phyloP scores from a whole-genome alignment of 1,140 invertebrate species.

The Macrobrachium rosenbergii region DNA sequence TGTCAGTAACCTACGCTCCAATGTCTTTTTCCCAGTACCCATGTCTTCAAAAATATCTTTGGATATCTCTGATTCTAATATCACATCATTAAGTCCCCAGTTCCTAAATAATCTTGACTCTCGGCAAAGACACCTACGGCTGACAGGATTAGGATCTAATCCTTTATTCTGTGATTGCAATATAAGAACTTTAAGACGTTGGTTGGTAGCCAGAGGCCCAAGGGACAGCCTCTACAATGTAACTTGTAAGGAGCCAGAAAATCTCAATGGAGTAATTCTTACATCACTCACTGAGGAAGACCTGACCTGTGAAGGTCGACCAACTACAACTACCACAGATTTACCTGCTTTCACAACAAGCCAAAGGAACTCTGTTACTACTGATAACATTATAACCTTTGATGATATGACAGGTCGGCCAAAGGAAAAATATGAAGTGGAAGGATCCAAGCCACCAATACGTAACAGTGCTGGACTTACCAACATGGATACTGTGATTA shows the following conservation, averaged over 20 bases:
- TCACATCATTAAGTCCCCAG: slow-evolving; percentile 82
- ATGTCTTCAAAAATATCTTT: slow-evolving; percentile 84
- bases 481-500: slow-evolving; percentile 92
- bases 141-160: slow-evolving; percentile 82
- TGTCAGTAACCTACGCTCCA: slow-evolving; percentile 80
- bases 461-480: slow-evolving; percentile 70
- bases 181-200: slow-evolving; percentile 81
- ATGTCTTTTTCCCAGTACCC: slow-evolving; percentile 89
- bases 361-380: slow-evolving; percentile 35
- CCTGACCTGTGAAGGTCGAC: slow-evolving; percentile 78
- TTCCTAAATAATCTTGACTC: slow-evolving; percentile 85
- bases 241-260: slow-evolving; percentile 78
- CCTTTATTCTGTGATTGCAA: slow-evolving; percentile 89
- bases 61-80: slow-evolving; percentile 83
- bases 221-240: slow-evolving; percentile 59
- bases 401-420: slow-evolving; percentile 54
- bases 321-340: slow-evolving; percentile 72
- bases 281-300: slow-evolving; percentile 84
- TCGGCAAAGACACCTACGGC: slow-evolving; percentile 79
- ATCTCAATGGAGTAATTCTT: slow-evolving; percentile 78
- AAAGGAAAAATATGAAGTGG: slow-evolving; percentile 27
- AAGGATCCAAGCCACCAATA: slow-evolving; percentile 55
- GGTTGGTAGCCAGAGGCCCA: slow-evolving; percentile 74
- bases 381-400: slow-evolving; percentile 58
- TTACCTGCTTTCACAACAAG: slow-evolving; percentile 83